phyloP scores from a whole-genome alignment of 2,113 vertebrate species.

The Motacilla alba region DNA sequence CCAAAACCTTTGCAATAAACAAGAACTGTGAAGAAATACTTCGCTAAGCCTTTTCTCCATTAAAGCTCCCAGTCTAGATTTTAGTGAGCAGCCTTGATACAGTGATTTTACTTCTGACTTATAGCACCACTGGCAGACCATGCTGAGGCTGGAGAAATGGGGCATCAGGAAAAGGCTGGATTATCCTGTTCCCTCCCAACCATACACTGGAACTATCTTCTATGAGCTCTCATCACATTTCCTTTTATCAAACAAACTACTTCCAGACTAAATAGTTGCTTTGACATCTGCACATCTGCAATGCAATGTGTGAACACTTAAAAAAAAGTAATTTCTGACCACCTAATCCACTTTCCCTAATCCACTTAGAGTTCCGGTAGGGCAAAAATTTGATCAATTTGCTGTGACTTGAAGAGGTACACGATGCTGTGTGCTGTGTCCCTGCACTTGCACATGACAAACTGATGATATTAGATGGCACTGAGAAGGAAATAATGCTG shows the following conservation, averaged over 20 bases:
- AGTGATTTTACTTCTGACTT: background rate
- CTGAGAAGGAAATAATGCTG: background rate
- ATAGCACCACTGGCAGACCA: background rate
- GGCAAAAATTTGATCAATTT: background rate
- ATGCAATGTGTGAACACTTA: background rate
- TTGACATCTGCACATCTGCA: background rate
- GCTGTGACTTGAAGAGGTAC: background rate
- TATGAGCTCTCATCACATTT: background rate
- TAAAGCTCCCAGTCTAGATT: background rate
- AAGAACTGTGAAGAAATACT: background rate
- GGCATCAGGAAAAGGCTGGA: background rate
- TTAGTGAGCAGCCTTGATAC: background rate
- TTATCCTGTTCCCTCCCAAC: background rate
- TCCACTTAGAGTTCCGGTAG: background rate
- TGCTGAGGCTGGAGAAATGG: background rate
- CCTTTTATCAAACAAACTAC: background rate
- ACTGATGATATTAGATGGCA: background rate
- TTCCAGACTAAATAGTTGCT: background rate
- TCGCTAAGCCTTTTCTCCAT: background rate
- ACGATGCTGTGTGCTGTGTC: background rate
- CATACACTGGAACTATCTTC: background rate
- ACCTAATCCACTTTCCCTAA: conserved; percentile 32
- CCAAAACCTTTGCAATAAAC: background rate
- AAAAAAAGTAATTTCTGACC: background rate
- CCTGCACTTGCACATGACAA: background rate